Evolutionary conservation across 2,888 invertebrate species (phyloP).

Genomic region (Frankliniella intonsa): DNA sequence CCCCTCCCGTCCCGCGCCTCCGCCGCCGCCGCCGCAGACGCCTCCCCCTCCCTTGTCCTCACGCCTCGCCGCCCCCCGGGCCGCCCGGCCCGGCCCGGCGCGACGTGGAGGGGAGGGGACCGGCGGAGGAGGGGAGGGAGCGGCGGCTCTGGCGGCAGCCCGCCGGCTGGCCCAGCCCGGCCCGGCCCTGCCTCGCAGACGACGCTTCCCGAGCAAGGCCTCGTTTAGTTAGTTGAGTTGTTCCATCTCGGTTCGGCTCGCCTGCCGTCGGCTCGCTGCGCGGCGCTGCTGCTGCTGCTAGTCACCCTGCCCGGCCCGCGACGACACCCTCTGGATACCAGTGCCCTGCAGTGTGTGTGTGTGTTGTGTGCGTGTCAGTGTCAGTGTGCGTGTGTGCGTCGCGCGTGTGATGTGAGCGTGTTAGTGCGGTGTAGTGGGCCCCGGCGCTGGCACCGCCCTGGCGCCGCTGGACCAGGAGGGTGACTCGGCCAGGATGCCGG

Average conservation of each 20-base stretch:
- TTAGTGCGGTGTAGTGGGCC: background rate
- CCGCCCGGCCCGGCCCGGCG: background rate
- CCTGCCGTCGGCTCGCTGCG: background rate
- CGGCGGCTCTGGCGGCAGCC: background rate
- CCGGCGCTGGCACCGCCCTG: background rate
- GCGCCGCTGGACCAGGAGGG: constrained; percentile 20
- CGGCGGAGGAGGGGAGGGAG: constrained; percentile 3
- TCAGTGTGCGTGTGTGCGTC: constrained; percentile 9
- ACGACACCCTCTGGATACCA: background rate
- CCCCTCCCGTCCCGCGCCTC: background rate
- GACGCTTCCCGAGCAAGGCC: background rate
- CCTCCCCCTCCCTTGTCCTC: background rate
- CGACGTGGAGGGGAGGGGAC: background rate
- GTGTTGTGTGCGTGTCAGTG: too few relatives aligned
- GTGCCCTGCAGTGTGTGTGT: background rate
- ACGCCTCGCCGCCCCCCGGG: background rate
- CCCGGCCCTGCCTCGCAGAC: background rate
- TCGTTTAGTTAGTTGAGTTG: constrained; percentile 3
- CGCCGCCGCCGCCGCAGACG: background rate
- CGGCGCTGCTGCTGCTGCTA: background rate
- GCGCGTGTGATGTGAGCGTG: background rate
- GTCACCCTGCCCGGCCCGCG: background rate
- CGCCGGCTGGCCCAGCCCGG: background rate
- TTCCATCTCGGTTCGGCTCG: background rate
- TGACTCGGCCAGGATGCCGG: constrained; percentile 37